Base-by-base conservation (phyloP, 2,797 vertebrate species). In the Xenops minutus region DNA sequence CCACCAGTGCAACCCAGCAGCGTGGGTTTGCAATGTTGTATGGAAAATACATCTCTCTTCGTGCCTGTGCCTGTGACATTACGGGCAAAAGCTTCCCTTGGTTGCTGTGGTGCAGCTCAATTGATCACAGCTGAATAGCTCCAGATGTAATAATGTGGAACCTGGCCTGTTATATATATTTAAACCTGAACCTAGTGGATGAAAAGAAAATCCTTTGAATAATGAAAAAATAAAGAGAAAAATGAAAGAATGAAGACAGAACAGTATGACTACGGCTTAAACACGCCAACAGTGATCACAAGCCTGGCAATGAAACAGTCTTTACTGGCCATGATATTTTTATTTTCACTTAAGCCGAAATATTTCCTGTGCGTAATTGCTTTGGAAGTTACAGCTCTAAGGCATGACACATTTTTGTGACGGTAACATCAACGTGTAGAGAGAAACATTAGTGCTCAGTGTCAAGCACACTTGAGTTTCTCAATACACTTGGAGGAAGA, bases 391-490 rank as follows among this genome's bases (percentile, higher is more conserved):
- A 91, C 95, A 95, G 95, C 96, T 97, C 68, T 95, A 97, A 98
- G 97, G 97, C 97, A 97, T 0, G 61, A 97, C 96, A 76, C 89
- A 85, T 97, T 98, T 97, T 92, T 97, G 86, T 96, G 95, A 96
- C 15, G 72, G 95, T 88, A 97, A 93, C 93, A 80, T 92, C 95
- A 71, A 95, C 30, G 24, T 81, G 68, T 48, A 79, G 83, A 96
- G 92, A 94, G 72, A 72, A 95, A 95, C 92, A 93, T 96, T 97
- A 97, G 95, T 76, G 62, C 87, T 97, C 95, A 80, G 93, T 97
- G 97, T 96, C 92, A 97, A 97, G 97, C 96, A 94, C 84, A 94
- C 96, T 97, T 97, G 97, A 98, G 97, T 96, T 97, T 98, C 97
- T 89, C 96, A 88, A 58, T 90, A 69, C 58, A 97, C 95, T 95